These are phyloP conservation scores for Zaprionus vittiger DNA, from an alignment of 1,140 invertebrate genomes.

Conservation along the genomic window DNA sequence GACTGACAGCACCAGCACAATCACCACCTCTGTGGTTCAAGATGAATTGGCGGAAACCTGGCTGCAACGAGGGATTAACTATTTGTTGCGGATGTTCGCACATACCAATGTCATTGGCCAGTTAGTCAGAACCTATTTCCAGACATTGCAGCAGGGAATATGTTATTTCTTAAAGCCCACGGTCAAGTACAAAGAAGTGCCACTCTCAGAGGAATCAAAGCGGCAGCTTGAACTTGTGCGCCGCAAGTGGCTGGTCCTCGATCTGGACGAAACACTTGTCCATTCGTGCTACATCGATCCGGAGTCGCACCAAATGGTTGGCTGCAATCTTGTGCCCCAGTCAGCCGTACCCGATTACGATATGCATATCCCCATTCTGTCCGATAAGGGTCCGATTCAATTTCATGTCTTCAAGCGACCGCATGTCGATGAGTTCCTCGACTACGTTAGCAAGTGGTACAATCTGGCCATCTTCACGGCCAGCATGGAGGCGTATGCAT, in stretches of 20 bases:
- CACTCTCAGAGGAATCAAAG: constrained; percentile 13
- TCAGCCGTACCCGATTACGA: constrained; percentile 48
- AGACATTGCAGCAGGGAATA: constrained; percentile 5
- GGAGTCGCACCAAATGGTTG: constrained; percentile 38
- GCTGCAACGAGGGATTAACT: not conserved
- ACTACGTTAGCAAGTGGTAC: constrained; percentile 60
- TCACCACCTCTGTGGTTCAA: not conserved
- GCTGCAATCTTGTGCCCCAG: constrained; percentile 41
- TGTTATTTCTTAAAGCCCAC: not conserved
- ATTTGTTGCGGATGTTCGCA: not conserved
- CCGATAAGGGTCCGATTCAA: constrained; percentile 3
- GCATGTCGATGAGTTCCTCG: constrained; percentile 57
- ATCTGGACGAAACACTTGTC: constrained; percentile 68
- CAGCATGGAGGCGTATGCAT: constrained; percentile 61
- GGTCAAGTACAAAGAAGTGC: constrained; percentile 29
- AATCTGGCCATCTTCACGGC: constrained; percentile 68
- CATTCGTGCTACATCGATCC: constrained; percentile 68
- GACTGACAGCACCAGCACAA: not conserved
- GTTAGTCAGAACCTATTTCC: constrained; percentile 11
- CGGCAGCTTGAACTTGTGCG: not conserved
- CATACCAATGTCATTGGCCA: constrained; percentile 22
- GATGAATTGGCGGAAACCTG: not conserved
- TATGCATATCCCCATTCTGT: constrained; percentile 23
- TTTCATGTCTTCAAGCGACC: constrained; percentile 66
- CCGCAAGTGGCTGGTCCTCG: constrained; percentile 55